Percentiles rank a stretch among this genome's conserved stretches.
Conservation (phyloP, 2,113 vertebrate species). For the Psilopogon haemacephalus region DNA sequence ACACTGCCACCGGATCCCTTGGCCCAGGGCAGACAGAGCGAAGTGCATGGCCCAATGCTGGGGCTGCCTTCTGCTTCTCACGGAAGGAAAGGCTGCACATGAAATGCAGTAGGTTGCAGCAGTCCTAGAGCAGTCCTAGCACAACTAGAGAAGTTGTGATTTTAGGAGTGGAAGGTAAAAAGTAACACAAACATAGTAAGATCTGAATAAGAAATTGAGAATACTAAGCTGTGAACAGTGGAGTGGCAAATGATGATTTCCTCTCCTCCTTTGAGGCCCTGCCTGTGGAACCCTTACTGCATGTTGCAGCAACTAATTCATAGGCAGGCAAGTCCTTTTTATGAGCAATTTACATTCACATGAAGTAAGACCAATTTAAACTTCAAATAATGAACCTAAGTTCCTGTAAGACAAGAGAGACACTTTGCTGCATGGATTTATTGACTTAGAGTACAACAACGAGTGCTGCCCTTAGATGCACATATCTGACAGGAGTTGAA, state of each 20-base stretch:
- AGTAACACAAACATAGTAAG: neutral
- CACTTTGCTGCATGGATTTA: neutral
- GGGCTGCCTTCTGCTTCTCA: neutral
- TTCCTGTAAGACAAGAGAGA: neutral
- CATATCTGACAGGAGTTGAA: neutral
- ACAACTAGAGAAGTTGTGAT: neutral
- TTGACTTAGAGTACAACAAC: neutral
- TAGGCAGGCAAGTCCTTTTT: neutral
- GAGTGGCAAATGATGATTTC: neutral
- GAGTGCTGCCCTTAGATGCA: neutral
- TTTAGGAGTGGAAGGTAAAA: neutral
- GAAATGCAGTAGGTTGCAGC: accelerated
- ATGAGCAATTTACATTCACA: neutral
- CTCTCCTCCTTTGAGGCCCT: neutral
- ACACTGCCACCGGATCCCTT: accelerated
- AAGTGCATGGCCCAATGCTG: accelerated
- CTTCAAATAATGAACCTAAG: neutral
- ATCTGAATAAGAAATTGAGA: neutral
- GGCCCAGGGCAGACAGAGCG: neutral
- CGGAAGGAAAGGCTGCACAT: neutral
- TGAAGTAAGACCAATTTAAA: neutral
- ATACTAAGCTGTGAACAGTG: neutral
- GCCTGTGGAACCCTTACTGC: neutral
- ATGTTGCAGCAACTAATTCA: neutral
- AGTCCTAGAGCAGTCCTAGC: neutral